phyloP scores from a whole-genome alignment of 1,140 invertebrate species.

The Stegodyphus dumicola region DNA sequence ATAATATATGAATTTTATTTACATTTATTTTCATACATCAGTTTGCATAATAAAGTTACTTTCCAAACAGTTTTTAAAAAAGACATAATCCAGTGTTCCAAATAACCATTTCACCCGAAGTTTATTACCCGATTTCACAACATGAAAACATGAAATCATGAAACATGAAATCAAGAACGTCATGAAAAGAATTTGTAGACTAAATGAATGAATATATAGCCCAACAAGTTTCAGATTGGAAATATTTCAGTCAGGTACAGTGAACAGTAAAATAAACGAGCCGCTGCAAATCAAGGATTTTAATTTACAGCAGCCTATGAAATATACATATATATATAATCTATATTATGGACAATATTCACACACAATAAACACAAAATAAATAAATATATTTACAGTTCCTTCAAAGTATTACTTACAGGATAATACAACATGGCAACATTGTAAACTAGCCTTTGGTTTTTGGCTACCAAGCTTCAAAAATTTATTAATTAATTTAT shows the following conservation, averaged over 20 bases:
- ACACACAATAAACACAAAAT: neutral
- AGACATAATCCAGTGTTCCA: neutral
- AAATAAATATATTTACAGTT: conserved; percentile 22
- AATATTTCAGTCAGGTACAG: neutral
- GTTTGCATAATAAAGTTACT: too few relatives aligned
- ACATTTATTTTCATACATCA: too few relatives aligned
- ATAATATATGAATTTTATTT: too few relatives aligned
- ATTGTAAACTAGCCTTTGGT: neutral
- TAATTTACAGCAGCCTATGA: neutral
- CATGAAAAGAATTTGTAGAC: too few relatives aligned
- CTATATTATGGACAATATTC: neutral
- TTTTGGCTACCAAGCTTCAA: neutral
- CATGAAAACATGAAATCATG: neutral
- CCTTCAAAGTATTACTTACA: neutral
- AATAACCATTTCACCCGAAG: neutral
- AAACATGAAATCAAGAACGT: neutral
- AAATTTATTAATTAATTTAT: too few relatives aligned
- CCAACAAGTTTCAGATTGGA: too few relatives aligned
- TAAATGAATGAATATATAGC: too few relatives aligned
- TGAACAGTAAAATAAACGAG: too few relatives aligned
- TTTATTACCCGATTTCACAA: neutral
- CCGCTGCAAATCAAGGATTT: neutral
- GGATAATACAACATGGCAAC: conserved; percentile 1
- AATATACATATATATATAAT: conserved; percentile 5
- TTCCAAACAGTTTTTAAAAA: neutral